Evolutionary conservation across 2,797 vertebrate species (phyloP), one percentile per base, ranked within the genome.

Genomic region (Clarias laeviceps): DNA sequence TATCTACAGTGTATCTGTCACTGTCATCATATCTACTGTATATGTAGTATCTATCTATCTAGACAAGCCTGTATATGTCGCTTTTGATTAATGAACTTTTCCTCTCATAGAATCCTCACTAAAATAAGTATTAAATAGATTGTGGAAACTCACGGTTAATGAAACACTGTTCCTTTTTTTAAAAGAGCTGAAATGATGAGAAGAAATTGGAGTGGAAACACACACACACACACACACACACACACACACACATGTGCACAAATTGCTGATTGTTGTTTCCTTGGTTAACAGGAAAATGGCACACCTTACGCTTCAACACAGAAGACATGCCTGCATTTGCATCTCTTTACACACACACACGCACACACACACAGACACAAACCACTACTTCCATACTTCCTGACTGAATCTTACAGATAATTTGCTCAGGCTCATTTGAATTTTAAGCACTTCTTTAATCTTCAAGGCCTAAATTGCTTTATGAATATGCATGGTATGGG

Each of bases 371-470:
- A 80, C 85, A 74, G 80, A 64, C 88, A 84, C 87, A 87, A 86
- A 82, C 87, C 82, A 91, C 93, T 96, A 92, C 95, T 97, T 97
- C 97, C 98, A 92, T 96, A 92, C 95, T 97, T 97, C 97, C 98
- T 97, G 97, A 97, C 97, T 96, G 96, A 97, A 97, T 98, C 97
- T 97, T 97, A 95, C 97, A 96, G 95, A 98, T 99, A 97, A 98
- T 98, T 98, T 99, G 96, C 96, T 96, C 95, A 96, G 97, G 96
- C 97, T 99, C 97, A 99, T 99, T 99, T 99, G 97, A 99, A 99
- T 99, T 99, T 99, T 97, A 99, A 99, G 97, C 97, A 97, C 97
- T 98, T 97, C 97, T 99, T 99, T 99, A 99, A 99, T 99, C 98
- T 99, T 98, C 97, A 98, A 98, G 99, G 97, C 97, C 96, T 97